phyloP scores from a whole-genome alignment of 2,888 invertebrate species.

The Eupithecia exiguata region DNA sequence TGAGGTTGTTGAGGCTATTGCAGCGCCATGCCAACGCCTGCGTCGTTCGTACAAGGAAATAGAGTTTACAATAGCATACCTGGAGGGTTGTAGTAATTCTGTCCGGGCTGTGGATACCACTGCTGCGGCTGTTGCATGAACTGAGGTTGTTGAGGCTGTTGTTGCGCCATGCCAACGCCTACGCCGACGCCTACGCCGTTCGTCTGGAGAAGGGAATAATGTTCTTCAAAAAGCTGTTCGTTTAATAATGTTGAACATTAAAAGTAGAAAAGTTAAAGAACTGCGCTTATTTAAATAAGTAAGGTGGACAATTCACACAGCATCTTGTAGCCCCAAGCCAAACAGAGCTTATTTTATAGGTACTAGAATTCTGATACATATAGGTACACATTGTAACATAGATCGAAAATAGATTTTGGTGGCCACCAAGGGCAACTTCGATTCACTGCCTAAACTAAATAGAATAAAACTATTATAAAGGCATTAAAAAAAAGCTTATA shows the following conservation, averaged over 20 bases:
- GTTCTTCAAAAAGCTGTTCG: not conserved
- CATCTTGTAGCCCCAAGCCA: not conserved
- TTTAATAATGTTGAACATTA: not conserved
- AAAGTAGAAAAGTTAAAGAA: not conserved
- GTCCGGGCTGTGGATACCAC: conserved; percentile 82
- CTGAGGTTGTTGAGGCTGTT: conserved; percentile 79
- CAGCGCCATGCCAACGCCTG: conserved; percentile 66
- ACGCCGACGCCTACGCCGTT: conserved; percentile 60
- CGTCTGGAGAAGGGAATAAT: conserved; percentile 51
- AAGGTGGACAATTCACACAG: not conserved
- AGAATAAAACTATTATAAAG: too few relatives aligned
- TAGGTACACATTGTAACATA: too few relatives aligned
- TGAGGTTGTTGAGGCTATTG: too few relatives aligned
- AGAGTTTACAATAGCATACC: too few relatives aligned
- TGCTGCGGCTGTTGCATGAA: conserved; percentile 84
- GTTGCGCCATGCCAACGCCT: conserved; percentile 71
- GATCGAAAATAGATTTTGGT: too few relatives aligned
- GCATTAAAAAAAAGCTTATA: too few relatives aligned
- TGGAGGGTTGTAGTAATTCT: conserved; percentile 77
- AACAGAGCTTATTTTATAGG: not conserved
- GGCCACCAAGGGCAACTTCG: too few relatives aligned
- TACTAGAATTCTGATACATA: not conserved
- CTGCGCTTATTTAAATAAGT: not conserved
- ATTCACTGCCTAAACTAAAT: too few relatives aligned
- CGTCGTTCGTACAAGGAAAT: too few relatives aligned